Conservation (phyloP, 2,113 vertebrate genomes). For the Atlantisia rogersi region DNA sequence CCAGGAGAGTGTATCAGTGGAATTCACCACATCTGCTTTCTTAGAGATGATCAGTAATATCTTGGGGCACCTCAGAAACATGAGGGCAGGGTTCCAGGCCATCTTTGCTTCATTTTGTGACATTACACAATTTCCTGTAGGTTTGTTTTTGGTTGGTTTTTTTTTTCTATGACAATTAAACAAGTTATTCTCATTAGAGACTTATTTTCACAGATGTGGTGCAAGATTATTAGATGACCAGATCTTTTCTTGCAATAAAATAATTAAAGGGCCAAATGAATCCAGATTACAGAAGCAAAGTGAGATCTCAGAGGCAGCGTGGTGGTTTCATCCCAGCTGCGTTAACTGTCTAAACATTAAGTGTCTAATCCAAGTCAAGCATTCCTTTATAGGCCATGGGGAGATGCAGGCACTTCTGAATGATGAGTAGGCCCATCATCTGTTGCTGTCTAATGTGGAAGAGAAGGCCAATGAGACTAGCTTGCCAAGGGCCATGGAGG, state of each 20-base stretch:
- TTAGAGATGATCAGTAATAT: neutral
- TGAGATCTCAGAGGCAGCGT: neutral
- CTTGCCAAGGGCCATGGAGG: neutral
- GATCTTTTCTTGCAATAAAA: constrained; percentile 1
- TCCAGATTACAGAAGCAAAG: neutral
- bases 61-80: neutral
- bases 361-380: neutral
- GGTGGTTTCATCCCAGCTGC: neutral
- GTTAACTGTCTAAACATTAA: neutral
- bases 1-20: neutral
- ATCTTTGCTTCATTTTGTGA: constrained; percentile 15
- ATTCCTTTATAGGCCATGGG: neutral
- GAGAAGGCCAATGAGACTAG: neutral
- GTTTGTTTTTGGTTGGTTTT: neutral
- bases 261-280: neutral
- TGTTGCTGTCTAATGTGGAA: neutral
- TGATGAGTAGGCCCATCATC: fast-evolving
- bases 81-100: neutral
- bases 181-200: constrained; percentile 12
- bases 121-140: constrained; percentile 22
- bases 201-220: constrained; percentile 1
- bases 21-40: neutral
- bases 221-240: neutral
- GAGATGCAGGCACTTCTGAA: neutral
- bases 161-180: constrained; percentile 22